Evolutionary conservation across 2,888 invertebrate genomes (phyloP), one percentile per base, ranked within the genome.

Genomic region (Drosophila phalerata): DNA sequence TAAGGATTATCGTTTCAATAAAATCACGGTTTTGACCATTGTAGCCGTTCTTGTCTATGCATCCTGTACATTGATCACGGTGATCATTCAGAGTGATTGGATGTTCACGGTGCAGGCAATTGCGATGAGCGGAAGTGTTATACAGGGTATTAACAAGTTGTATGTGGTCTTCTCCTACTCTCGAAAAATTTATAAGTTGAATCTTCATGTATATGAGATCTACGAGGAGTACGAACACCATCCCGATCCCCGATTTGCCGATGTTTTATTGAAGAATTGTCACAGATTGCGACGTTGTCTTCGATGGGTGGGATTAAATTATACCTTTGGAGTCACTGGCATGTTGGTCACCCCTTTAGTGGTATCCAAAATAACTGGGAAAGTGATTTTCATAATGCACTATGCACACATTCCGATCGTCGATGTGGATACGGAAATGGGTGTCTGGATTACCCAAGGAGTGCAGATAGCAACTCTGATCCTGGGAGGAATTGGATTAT

Each of bases 61-160:
- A 10, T 19, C 42, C 5, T 82, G 75, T 10, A 77, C 79, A 1
- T 34, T 55, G 1, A 49, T 30, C 6, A 85, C 81, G 2, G 74
- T 83, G 11, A 1, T 56, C 0, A 40, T 52, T 9, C 56, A 75
- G 10, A 67, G 65, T 43, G 47, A 74, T 42, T 80, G 74, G 77
- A 77, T 69, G 38, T 73, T 73, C 10, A 5, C 73, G 28, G 37
- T 88, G 13, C 73, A 81, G 51, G 80, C 79, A 0, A 56, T 53
- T 0, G 75, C 75, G 25, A 86, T 79, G 77, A 28, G 74, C 34
- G 81, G 86, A 40, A 80, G 77, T 17, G 83, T 75, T 0, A 0
- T 81, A 0, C 87, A 88, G n/a, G 86, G 76, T 2, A 8, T 49
- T 0, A 68, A 68, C 15, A 87, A 87, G 42, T 9, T 87, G 0